Conservation (phyloP, 2,797 vertebrate genomes). For the Simalia tracyae region DNA sequence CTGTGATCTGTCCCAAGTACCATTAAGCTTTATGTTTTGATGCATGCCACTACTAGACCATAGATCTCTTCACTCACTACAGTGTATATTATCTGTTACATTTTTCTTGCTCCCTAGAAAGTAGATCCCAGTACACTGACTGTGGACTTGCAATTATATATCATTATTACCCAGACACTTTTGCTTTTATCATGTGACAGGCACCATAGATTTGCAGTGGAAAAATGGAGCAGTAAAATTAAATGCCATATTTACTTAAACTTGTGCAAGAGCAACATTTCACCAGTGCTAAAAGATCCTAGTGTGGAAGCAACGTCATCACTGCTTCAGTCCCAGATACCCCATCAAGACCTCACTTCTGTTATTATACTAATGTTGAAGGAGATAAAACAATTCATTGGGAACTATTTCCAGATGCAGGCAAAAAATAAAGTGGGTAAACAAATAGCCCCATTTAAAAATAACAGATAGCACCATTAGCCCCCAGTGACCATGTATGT, state of each 20-base stretch:
- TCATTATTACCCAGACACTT: neutral
- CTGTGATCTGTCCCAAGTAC: neutral
- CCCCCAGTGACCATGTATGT: neutral
- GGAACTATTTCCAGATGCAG: neutral
- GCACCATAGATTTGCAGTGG: neutral
- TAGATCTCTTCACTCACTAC: neutral
- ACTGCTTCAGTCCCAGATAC: neutral
- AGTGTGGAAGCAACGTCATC: neutral
- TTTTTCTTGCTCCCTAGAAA: neutral
- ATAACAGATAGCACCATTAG: neutral
- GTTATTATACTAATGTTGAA: neutral
- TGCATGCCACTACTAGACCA: neutral
- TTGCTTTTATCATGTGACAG: neutral
- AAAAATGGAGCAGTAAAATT: neutral
- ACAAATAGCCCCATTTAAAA: neutral
- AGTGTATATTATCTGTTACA: neutral
- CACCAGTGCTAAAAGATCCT: neutral
- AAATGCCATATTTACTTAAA: neutral
- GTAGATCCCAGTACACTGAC: neutral
- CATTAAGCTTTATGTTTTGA: neutral
- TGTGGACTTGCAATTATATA: neutral
- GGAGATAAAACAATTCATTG: neutral
- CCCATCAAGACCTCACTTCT: neutral
- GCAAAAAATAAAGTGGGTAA: neutral
- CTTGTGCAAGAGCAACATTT: neutral